Evolutionary conservation across 2,888 invertebrate species (phyloP), one percentile per base, ranked within the genome.

Genomic region (Mylabris sibirica): DNA sequence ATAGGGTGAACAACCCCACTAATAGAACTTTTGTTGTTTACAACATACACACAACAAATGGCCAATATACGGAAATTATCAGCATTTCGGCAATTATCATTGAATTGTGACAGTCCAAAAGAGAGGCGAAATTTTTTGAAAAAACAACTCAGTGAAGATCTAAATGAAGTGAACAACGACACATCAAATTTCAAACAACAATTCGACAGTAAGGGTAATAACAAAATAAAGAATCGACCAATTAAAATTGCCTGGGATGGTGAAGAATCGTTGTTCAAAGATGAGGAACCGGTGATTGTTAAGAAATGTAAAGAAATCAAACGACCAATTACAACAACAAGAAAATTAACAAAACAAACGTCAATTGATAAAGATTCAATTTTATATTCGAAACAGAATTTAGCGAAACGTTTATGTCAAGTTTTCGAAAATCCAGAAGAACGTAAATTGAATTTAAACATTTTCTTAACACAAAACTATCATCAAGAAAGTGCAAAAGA

Each of bases 381-480:
- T 62, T 75, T 84, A 20, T 78, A 81, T 66, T 80, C 83, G 1
- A 80, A 88, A 59, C 87, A 88, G 75, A 86, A 88, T 85, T 86
- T 3, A 86, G 87, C 75, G 78, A 88, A 72, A 74, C 68, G 74
- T 22, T 44, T 75, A 11, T 65, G 71, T 44, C 68, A 70, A 30
- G 72, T 67, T 11, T 59, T 71, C 49, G 64, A 66, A 64, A 68
- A 66, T 66, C 74, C 70, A 63, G 61, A 70, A 60, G 59, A 70
- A 26, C 34, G 44, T 8, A 89, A 88, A 77, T 86, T 88, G 1
- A 90, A 90, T 79, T 84, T 90, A 49, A 88, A 88, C 65, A 90
- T 91, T 70, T 89, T 89, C 74, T 80, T 91, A 64, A 86, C 89
- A 0, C 88, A 88, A 71, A 86, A 86, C 22, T 83, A 85, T n/a